These are phyloP conservation scores for Corythornis cristatus DNA, from an alignment of 2,113 vertebrate species.

Conservation along the genomic window DNA sequence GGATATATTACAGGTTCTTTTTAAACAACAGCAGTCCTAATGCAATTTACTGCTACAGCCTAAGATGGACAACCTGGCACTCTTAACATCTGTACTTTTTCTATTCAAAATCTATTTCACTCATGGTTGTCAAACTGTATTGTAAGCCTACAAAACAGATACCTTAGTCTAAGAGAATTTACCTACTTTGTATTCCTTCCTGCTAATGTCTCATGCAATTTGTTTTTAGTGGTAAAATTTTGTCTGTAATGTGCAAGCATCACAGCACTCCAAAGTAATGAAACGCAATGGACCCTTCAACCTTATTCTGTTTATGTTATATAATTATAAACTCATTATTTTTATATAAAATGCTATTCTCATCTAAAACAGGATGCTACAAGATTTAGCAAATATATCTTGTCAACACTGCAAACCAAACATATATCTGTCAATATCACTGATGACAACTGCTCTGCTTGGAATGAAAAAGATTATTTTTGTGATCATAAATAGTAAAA, in stretches of 20 bases:
- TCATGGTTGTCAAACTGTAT: neutral
- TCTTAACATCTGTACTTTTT: neutral
- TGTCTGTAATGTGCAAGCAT: constrained; percentile 41
- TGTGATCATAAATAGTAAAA: neutral
- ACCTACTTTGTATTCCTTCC: constrained; percentile 46
- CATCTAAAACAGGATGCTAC: neutral
- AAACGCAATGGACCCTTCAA: constrained; percentile 71
- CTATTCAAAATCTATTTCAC: constrained; percentile 4
- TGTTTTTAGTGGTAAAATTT: constrained; percentile 52
- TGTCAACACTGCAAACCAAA: neutral
- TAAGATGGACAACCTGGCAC: neutral
- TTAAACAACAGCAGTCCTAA: neutral
- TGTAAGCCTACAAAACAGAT: constrained; percentile 67
- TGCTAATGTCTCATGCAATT: constrained; percentile 54
- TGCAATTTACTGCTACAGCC: neutral
- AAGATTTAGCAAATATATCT: neutral
- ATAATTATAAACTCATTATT: constrained; percentile 72
- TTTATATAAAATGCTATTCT: constrained; percentile 46
- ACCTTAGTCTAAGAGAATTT: constrained; percentile 48
- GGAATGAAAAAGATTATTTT: neutral
- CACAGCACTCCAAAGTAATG: constrained; percentile 66
- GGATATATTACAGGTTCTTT: constrained; percentile 21
- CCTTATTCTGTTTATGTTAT: constrained; percentile 64
- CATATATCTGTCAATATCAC: neutral
- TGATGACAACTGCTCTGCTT: neutral